Conservation (phyloP, 30 jellyfish, hydroid and myxozoan species). For the Cassiopea andromeda region DNA sequence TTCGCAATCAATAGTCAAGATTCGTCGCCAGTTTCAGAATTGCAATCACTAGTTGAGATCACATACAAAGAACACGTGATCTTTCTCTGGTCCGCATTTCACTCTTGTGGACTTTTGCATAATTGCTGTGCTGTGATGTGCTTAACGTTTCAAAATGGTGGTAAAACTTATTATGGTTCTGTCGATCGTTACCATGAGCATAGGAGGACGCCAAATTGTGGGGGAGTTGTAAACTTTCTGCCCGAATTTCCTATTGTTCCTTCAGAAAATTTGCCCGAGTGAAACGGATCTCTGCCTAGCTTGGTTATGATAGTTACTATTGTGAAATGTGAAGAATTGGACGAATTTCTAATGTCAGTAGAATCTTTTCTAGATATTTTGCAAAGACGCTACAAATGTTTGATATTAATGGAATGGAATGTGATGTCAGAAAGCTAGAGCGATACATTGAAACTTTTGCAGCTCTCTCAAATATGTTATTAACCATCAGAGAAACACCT, state of each 20-base stretch:
- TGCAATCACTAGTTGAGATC: background rate
- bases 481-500: too few species aligned
- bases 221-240: too few species aligned
- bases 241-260: too few species aligned
- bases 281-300: too few species aligned
- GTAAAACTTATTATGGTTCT: background rate
- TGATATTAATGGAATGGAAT: background rate
- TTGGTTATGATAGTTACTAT: background rate
- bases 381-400: background rate
- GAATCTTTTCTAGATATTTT: background rate
- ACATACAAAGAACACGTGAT: background rate
- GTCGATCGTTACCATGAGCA: too few species aligned
- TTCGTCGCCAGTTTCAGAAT: background rate
- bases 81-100: background rate
- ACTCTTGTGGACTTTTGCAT: background rate
- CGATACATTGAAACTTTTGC: too few species aligned
- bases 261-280: too few species aligned
- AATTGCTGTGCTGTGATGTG: background rate
- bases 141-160: background rate
- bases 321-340: background rate
- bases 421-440: background rate
- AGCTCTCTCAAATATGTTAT: too few species aligned
- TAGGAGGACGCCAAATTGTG: too few species aligned
- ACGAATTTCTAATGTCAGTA: background rate
- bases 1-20: background rate